Evolutionary conservation across 2,888 invertebrate genomes (phyloP).

Genomic region (Rapana venosa): DNA sequence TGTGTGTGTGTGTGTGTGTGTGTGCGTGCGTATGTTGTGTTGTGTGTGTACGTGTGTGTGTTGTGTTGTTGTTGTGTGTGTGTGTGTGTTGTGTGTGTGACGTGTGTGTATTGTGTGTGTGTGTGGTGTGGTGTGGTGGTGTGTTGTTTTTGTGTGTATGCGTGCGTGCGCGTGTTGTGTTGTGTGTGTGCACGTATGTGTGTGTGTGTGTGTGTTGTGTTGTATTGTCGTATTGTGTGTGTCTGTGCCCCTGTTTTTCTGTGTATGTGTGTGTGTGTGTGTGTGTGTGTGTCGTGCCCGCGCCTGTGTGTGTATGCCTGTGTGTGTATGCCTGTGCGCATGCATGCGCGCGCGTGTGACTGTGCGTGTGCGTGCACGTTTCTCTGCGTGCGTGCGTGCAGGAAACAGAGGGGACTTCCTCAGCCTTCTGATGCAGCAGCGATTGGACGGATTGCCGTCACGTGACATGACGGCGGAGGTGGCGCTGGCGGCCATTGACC

Average conservation of each 20-base stretch:
- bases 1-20: too few species aligned
- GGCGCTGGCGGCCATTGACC: slow-evolving; percentile 44
- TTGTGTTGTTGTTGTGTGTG: background rate
- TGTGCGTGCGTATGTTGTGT: background rate
- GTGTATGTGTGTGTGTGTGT: background rate
- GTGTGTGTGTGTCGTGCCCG: background rate
- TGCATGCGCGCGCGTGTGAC: too few species aligned
- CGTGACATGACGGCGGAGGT: slow-evolving; percentile 40
- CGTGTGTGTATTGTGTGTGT: background rate
- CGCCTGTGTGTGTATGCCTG: background rate
- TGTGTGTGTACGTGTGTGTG: slow-evolving; percentile 10
- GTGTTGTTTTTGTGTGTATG: background rate
- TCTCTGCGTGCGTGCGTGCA: slow-evolving; percentile 31
- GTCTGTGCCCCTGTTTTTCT: too few species aligned
- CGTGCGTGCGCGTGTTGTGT: background rate
- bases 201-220: too few species aligned
- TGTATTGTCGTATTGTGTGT: too few species aligned
- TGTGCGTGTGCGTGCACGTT: too few species aligned
- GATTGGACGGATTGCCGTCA: slow-evolving; percentile 45
- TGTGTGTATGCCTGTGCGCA: background rate
- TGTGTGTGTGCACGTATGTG: too few species aligned
- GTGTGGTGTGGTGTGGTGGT: background rate
- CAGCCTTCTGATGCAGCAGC: slow-evolving; percentile 45
- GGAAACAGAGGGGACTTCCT: slow-evolving; percentile 46
- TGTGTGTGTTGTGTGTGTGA: background rate